Evolutionary conservation across 2,113 vertebrate genomes (phyloP).

Genomic region (Meles meles): DNA sequence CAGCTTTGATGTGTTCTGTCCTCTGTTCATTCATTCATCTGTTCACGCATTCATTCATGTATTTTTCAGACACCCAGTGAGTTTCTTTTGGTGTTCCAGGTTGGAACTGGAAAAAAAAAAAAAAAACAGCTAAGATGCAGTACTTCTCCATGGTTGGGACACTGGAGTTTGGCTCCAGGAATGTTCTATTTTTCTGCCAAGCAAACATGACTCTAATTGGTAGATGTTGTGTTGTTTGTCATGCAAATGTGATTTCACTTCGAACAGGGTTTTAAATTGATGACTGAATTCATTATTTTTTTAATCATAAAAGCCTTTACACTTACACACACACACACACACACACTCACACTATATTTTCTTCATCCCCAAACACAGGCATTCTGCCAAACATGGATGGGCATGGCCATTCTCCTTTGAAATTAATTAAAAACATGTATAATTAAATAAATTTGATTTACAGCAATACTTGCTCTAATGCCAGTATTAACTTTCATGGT

Average conservation of each 20-base stretch:
- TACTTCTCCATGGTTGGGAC: not conserved
- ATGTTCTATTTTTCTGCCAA: not conserved
- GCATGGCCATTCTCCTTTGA: slow-evolving; percentile 12
- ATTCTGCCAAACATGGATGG: slow-evolving; percentile 9
- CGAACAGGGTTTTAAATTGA: slow-evolving; percentile 21
- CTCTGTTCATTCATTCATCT: not conserved
- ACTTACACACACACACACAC: not conserved
- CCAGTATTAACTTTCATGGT: not conserved
- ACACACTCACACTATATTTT: not conserved
- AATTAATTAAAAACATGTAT: slow-evolving; percentile 51
- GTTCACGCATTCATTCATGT: not conserved
- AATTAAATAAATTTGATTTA: slow-evolving; percentile 49
- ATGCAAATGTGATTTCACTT: slow-evolving; percentile 8
- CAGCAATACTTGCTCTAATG: not conserved
- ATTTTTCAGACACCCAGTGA: not conserved
- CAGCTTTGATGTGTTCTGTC: not conserved
- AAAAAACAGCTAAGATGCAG: not conserved
- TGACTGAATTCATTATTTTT: slow-evolving; percentile 9
- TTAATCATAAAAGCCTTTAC: not conserved
- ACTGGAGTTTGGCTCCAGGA: not conserved
- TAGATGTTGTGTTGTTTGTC: not conserved
- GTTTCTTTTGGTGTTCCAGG: not conserved
- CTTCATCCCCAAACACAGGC: slow-evolving; percentile 27
- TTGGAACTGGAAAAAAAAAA: not conserved
- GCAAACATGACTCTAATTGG: not conserved